A percentile compares a stretch with the other conserved stretches of the same genome.
phyloP scores from a whole-genome alignment of 2,888 invertebrate species.

The Ptychoptera contaminata region DNA sequence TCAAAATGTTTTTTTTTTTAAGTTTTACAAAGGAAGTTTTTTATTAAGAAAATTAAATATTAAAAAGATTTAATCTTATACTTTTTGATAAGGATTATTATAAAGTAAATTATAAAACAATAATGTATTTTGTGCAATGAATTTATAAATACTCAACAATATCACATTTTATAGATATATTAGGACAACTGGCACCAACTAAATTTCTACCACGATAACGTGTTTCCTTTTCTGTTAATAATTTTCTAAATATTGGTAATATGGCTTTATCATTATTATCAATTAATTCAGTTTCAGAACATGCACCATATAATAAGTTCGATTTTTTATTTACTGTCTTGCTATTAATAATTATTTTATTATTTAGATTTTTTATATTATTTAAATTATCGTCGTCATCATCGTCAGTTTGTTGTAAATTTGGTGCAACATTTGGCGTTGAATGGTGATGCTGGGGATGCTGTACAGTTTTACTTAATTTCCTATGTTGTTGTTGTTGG shows the following conservation, averaged over 20 bases:
- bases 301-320: conserved; percentile 50
- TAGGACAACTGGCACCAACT: conserved; percentile 73
- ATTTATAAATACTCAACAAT: conserved; percentile 81
- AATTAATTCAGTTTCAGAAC: conserved; percentile 68
- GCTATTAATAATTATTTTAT: too few species aligned
- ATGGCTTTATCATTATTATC: conserved; percentile 56
- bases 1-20: too few species aligned
- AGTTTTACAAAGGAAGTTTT: too few species aligned
- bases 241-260: conserved; percentile 79
- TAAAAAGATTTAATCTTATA: too few species aligned
- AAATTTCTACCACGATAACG: conserved; percentile 35
- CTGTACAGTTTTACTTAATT: conserved; percentile 22
- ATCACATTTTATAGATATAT: conserved; percentile 90
- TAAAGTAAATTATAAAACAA: too few species aligned
- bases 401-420: conserved; percentile 25
- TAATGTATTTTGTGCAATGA: not conserved
- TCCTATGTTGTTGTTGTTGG: conserved; percentile 20
- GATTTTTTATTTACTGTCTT: not conserved
- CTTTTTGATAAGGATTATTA: too few species aligned
- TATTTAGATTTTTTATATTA: too few species aligned
- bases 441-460: conserved; percentile 41
- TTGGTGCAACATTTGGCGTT: conserved; percentile 43
- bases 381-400: too few species aligned
- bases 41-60: too few species aligned
- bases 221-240: conserved; percentile 68